Evolutionary conservation across 2,797 vertebrate species (phyloP), one percentile per base, ranked within the genome.

Genomic region (Atherinosoma microstoma): DNA sequence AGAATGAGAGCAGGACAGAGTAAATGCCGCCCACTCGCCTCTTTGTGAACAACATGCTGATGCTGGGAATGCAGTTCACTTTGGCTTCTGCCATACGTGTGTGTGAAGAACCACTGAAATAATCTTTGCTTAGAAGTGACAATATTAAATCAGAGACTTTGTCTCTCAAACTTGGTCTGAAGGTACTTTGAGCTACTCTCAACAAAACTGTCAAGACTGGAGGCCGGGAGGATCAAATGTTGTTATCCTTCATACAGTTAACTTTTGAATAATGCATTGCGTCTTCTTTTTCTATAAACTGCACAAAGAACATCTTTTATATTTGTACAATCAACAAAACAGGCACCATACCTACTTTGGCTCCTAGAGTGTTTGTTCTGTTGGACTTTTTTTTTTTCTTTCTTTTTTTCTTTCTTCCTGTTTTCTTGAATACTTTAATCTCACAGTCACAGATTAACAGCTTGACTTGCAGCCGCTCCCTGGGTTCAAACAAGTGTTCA

Each of bases 11-110:
- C 76, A 86, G 84, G 84, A 83, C 56, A 67, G 85, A 79, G 78
- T 90, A 90, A 93, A 91, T 63, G 84, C 89, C 89, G 66, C 91
- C 88, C 85, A 90, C 90, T 86, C 53, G 77, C 75, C 74, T 87
- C 87, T 86, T 81, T 90, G 85, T 89, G 85, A 87, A 76, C 57
- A 89, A 84, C 73, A 68, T 60, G 51, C 76, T 80, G 85, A 87
- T 75, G 84, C 84, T 70, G 61, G 51, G 74, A 77, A 75, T 68
- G 59, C 75, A 73, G 84, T 85, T 90, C 76, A 87, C 69, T 75
- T 74, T 75, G 76, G 75, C 79, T 83, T 88, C 76, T 86, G 79
- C 79, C 76, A 40, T 45, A 77, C 79, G 45, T 47, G 45, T 38
- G 40, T 75, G 82, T 79, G 71, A 80, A 60, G 63, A 82, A 57